These are phyloP conservation scores for Allobates femoralis DNA, from an alignment of 2,797 vertebrate species.

Conservation along the genomic window DNA sequence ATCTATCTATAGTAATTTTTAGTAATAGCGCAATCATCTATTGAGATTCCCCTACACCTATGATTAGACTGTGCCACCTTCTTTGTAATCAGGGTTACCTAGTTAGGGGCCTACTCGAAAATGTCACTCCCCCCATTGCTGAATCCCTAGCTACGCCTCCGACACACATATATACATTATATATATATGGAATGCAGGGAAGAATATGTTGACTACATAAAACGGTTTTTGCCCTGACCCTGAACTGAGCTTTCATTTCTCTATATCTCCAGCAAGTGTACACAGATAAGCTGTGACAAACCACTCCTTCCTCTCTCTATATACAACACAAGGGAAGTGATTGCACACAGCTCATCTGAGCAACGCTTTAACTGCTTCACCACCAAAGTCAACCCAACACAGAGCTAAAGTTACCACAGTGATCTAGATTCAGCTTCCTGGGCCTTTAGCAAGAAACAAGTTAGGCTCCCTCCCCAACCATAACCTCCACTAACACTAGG, in stretches of 20 bases:
- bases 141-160: no score
- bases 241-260: slow-evolving; percentile 46
- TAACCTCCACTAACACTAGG: neutral
- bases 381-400: neutral
- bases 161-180: neutral
- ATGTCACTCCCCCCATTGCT: no score
- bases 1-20: no score
- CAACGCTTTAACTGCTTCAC: slow-evolving; percentile 35
- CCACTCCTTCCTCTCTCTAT: slow-evolving; percentile 51
- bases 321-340: slow-evolving; percentile 45
- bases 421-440: slow-evolving; percentile 19
- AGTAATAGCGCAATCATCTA: no score
- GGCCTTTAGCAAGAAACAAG: neutral
- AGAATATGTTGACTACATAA: neutral
- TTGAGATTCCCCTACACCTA: no score
- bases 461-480: neutral
- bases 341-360: slow-evolving; percentile 17
- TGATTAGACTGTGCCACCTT: no score
- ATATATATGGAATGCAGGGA: neutral
- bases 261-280: slow-evolving; percentile 26
- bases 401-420: neutral
- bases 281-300: slow-evolving; percentile 35
- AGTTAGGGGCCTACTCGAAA: no score
- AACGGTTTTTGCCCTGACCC: slow-evolving; percentile 4
- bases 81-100: no score